These are phyloP conservation scores for Clanis bilineata DNA, from an alignment of 2,888 invertebrate genomes.

Conservation along the genomic window DNA sequence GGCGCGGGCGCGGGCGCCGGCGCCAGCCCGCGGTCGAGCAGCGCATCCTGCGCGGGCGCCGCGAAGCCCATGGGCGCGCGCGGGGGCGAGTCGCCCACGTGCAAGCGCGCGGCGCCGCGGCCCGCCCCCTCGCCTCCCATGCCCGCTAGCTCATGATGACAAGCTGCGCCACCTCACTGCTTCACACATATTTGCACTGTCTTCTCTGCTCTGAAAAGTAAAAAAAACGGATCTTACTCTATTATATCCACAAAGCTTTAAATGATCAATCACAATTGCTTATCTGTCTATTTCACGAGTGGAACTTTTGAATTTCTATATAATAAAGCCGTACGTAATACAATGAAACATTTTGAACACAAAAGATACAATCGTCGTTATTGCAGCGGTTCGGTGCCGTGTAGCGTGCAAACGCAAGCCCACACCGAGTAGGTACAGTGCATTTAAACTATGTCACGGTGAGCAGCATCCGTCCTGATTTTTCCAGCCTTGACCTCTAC, in stretches of 20 bases:
- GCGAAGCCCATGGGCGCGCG: conserved; percentile 81
- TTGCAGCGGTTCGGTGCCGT: not conserved
- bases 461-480: conserved; percentile 21
- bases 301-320: not conserved
- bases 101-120: conserved; percentile 84
- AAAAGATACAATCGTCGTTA: not conserved
- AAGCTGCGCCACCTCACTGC: conserved; percentile 61
- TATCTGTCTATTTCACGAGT: too few relatives aligned
- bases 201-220: not conserved
- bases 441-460: conserved; percentile 20
- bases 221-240: not conserved
- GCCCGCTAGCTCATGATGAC: conserved; percentile 77
- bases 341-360: not conserved
- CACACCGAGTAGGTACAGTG: conserved; percentile 9
- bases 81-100: conserved; percentile 84
- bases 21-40: conserved; percentile 77
- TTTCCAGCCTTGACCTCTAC: conserved; percentile 17
- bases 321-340: not conserved
- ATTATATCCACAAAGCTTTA: not conserved
- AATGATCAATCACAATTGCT: not conserved
- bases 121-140: conserved; percentile 85
- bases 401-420: not conserved
- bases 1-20: conserved; percentile 76
- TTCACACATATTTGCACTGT: conserved; percentile 25
- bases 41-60: conserved; percentile 82